phyloP scores from a whole-genome alignment of 2,888 invertebrate species.

The Zelleria hepariella region DNA sequence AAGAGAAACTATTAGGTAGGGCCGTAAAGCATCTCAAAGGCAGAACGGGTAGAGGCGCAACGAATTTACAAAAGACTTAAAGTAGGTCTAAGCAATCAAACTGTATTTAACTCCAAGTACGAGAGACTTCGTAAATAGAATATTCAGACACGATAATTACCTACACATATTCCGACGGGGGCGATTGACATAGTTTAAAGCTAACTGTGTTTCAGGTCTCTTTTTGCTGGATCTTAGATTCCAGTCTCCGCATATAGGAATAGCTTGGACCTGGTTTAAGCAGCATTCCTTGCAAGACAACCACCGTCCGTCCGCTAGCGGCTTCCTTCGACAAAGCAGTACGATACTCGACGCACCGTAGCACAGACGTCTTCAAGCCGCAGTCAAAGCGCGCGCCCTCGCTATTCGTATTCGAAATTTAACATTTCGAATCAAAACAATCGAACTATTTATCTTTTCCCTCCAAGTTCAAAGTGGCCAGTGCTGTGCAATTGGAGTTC shows the following conservation, averaged over 20 bases:
- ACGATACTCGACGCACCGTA: slow-evolving; percentile 56
- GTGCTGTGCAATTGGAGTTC: slow-evolving; percentile 45
- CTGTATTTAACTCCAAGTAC: neutral
- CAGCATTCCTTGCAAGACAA: slow-evolving; percentile 57
- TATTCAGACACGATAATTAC: neutral
- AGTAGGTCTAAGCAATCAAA: neutral
- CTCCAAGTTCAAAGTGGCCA: slow-evolving; percentile 29
- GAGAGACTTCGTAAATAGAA: neutral
- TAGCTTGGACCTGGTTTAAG: slow-evolving; percentile 37
- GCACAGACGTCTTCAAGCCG: slow-evolving; percentile 38
- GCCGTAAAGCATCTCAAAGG: neutral
- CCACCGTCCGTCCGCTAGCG: slow-evolving; percentile 22
- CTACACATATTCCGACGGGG: neutral
- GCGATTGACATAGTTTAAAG: neutral
- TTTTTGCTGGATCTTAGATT: slow-evolving; percentile 22
- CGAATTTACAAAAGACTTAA: neutral
- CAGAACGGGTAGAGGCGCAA: neutral
- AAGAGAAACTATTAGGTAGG: neutral
- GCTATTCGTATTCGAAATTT: slow-evolving; percentile 23
- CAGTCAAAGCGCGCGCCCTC: slow-evolving; percentile 28
- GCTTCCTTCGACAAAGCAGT: slow-evolving; percentile 40
- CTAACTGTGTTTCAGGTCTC: slow-evolving; percentile 7
- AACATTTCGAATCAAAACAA: slow-evolving; percentile 19
- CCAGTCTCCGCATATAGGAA: slow-evolving; percentile 46
- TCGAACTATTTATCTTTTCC: neutral